Evolutionary conservation across 2,797 vertebrate species (phyloP).

Genomic region (Betta splendens): DNA sequence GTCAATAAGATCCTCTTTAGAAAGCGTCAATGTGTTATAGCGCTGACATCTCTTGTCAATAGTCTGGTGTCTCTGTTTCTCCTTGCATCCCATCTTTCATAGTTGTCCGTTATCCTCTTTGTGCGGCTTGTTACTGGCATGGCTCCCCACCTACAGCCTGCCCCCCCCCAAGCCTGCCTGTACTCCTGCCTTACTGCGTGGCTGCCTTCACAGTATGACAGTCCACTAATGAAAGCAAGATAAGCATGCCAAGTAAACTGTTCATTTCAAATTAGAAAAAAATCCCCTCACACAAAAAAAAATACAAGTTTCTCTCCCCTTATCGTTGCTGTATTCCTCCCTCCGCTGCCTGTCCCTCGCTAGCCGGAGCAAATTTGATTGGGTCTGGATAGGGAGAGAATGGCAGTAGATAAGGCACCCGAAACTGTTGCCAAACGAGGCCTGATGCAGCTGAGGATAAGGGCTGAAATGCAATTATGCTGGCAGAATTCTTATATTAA

Average conservation of each 20-base stretch:
- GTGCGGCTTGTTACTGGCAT: conserved; percentile 43
- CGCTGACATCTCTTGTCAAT: conserved; percentile 16
- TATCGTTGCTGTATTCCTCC: conserved; percentile 72
- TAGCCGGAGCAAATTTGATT: conserved; percentile 82
- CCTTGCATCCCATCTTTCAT: conserved; percentile 6
- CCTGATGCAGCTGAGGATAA: conserved; percentile 82
- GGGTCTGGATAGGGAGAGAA: conserved; percentile 80
- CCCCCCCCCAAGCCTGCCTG: conserved; percentile 44
- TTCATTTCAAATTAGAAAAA: conserved; percentile 77
- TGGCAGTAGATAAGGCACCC: conserved; percentile 79
- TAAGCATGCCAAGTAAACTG: conserved; percentile 76
- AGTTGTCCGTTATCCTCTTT: conserved; percentile 16
- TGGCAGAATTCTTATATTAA: conserved; percentile 81
- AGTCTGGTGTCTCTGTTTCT: conserved; percentile 16
- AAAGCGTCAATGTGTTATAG: conserved; percentile 9
- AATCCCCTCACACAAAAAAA: conserved; percentile 57
- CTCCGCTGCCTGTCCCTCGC: conserved; percentile 69
- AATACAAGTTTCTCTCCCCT: conserved; percentile 57
- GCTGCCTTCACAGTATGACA: conserved; percentile 70
- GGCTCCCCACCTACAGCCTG: conserved; percentile 57
- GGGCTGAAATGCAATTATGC: conserved; percentile 76
- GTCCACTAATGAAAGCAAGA: conserved; percentile 79
- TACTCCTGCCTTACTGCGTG: conserved; percentile 54
- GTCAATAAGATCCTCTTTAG: conserved; percentile 4
- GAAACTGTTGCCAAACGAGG: conserved; percentile 80